Base-by-base conservation (phyloP, 2,888 invertebrate species). In the Stramonita haemastoma region DNA sequence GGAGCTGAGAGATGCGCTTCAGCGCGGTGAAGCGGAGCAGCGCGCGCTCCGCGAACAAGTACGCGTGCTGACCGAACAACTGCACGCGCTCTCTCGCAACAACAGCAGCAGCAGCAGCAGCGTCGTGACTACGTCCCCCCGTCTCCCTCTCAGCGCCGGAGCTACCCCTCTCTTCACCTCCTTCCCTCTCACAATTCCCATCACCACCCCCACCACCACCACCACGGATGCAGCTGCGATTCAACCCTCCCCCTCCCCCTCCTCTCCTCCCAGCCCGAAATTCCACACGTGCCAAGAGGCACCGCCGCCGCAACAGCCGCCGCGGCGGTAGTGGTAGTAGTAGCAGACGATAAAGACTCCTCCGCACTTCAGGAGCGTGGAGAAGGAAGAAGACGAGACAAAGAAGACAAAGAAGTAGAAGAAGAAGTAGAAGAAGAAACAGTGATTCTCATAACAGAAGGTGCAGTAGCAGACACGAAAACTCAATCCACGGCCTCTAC, bases 1-100 rank as follows among this genome's bases (percentile, higher is more conserved):
- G 46, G 97, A 97, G 93, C 97, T 97, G 92, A 96, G 97, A 90
- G 97, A 97, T 91, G 97, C 97, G 96, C 96, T 97, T 91, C 96
- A 96, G 66, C 96, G 97, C 88, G 94, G 97, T 92, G 97, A 98
- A 96, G 96, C 96, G 1, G 94, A 94, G 46, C 93, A 93, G 87
- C 88, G 90, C 19, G 88, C 84, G 46, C 91, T 93, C 29, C 88
- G 91, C 19, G 93, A 93, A 92, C 89, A 34, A 29, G 36, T 89
- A 93, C 90, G 89, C n/a, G 70, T 70, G 36, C 89, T 93, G 88
- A 93, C 93, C 19, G 92, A 93, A 32, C 90, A 90, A 60, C 90
- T 93, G 26, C 91, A 91, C 36, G 90, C 90, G 56, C 87, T 93
- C 26, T 92, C 93, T 36, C 91, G 91, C 57, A 91, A 92, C 32